These are phyloP conservation scores for Andrena cerasifolii DNA, from an alignment of 1,140 invertebrate species.

Conservation along the genomic window DNA sequence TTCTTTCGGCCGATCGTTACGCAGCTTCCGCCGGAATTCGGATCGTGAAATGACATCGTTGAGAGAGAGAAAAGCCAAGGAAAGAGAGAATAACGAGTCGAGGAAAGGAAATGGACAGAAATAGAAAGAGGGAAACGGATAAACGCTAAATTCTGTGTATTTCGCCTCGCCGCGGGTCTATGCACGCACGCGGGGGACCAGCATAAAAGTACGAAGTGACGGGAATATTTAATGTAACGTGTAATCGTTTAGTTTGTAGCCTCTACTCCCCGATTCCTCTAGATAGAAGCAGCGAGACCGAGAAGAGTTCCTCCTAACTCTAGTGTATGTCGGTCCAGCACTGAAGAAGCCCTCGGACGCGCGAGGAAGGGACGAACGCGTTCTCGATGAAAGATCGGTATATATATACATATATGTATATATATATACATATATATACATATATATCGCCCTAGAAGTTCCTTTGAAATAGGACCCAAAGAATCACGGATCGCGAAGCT, in stretches of 20 bases:
- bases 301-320: conserved; percentile 56
- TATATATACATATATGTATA: no score
- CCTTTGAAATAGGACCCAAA: conserved; percentile 73
- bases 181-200: conserved; percentile 43
- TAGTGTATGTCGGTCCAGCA: conserved; percentile 39
- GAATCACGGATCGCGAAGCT: conserved; percentile 53
- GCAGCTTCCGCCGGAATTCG: conserved; percentile 28
- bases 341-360: conserved; percentile 48
- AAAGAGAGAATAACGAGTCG: no score
- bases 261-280: conserved; percentile 57
- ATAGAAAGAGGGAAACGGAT: conserved; percentile 3
- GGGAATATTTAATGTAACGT: conserved; percentile 74
- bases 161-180: conserved; percentile 27
- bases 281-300: conserved; percentile 55
- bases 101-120: no score
- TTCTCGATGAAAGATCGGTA: conserved; percentile 55
- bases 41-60: background rate
- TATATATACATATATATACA: no score
- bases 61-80: background rate
- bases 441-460: conserved; percentile 54
- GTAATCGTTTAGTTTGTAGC: conserved; percentile 77
- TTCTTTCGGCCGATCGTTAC: conserved; percentile 22
- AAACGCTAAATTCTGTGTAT: conserved; percentile 18
- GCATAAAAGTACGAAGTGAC: conserved; percentile 45
- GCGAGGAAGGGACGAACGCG: conserved; percentile 42